Conservation (phyloP, 1,140 invertebrate genomes). For the Euwallacea fornicatus region DNA sequence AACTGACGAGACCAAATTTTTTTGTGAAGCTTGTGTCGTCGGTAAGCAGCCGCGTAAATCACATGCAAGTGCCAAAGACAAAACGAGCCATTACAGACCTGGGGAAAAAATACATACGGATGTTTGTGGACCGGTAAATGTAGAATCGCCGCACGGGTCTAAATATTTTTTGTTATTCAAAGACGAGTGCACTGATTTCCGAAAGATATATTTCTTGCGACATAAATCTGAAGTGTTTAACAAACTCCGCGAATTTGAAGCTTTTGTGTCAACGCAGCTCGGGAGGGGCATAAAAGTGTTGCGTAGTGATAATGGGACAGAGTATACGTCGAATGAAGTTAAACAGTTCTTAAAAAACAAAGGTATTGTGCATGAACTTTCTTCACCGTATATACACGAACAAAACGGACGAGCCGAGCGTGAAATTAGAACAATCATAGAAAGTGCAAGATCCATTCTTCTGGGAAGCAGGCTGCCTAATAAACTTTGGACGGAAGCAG, state of each 20-base stretch:
- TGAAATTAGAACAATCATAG: slow-evolving; percentile 52
- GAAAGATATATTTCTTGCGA: slow-evolving; percentile 16
- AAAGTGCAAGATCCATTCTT: slow-evolving; percentile 50
- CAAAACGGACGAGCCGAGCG: slow-evolving; percentile 55
- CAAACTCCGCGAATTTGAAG: too few relatives aligned
- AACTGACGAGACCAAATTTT: slow-evolving; percentile 5
- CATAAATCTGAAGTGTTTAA: too few relatives aligned
- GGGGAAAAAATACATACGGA: slow-evolving; percentile 23
- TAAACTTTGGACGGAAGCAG: slow-evolving; percentile 54
- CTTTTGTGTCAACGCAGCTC: too few relatives aligned
- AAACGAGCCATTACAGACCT: neutral
- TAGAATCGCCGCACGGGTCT: slow-evolving; percentile 10
- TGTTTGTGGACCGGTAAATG: slow-evolving; percentile 13
- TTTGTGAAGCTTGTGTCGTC: slow-evolving; percentile 9
- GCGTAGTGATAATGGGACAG: slow-evolving; percentile 2
- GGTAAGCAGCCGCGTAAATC: slow-evolving; percentile 4
- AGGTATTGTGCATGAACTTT: slow-evolving; percentile 43
- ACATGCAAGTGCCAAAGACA: neutral
- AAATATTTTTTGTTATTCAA: slow-evolving; percentile 24
- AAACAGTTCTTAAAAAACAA: slow-evolving; percentile 34
- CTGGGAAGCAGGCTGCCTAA: slow-evolving; percentile 42
- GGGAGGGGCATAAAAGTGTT: neutral
- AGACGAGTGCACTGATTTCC: slow-evolving; percentile 14
- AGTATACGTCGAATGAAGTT: slow-evolving; percentile 9
- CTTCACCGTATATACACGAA: slow-evolving; percentile 43